Percentiles rank a stretch among this genome's conserved stretches.
Conservation (phyloP, 2,888 invertebrate genomes). For the Folsomia candida region DNA sequence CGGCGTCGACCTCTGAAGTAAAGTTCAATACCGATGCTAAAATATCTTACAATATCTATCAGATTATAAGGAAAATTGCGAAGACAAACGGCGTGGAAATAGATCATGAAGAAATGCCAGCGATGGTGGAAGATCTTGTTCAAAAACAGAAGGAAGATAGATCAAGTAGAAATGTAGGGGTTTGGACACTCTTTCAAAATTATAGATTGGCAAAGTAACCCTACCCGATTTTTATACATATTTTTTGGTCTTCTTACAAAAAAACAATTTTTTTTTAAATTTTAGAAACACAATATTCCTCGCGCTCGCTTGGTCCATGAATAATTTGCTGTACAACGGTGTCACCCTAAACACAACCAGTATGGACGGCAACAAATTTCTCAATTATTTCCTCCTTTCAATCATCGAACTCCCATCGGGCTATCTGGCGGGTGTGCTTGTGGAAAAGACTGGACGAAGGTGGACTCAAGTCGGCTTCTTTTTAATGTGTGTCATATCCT, state of each 20-base stretch:
- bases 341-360: conserved; percentile 42
- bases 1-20: no score
- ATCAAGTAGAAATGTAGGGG: conserved; percentile 18
- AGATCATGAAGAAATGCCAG: conserved; percentile 15
- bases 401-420: conserved; percentile 44
- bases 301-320: conserved; percentile 27
- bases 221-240: background rate
- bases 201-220: conserved; percentile 45
- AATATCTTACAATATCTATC: no score
- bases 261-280: conserved; percentile 29
- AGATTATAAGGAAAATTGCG: conserved; percentile 34
- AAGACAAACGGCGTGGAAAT: conserved; percentile 18
- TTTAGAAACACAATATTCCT: background rate
- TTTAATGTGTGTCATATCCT: conserved; percentile 34
- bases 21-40: no score
- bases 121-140: conserved; percentile 22
- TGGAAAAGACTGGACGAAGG: conserved; percentile 60
- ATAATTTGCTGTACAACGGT: conserved; percentile 38
- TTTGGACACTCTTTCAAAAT: conserved; percentile 48
- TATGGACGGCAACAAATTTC: conserved; percentile 41
- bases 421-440: conserved; percentile 54
- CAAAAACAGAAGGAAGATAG: conserved; percentile 17
- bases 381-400: conserved; percentile 41
- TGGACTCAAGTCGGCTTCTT: conserved; percentile 52
- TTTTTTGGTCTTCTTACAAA: background rate